Evolutionary conservation across 2,888 invertebrate species (phyloP), one percentile per base, ranked within the genome.

Genomic region (Cryptosula pallasiana): DNA sequence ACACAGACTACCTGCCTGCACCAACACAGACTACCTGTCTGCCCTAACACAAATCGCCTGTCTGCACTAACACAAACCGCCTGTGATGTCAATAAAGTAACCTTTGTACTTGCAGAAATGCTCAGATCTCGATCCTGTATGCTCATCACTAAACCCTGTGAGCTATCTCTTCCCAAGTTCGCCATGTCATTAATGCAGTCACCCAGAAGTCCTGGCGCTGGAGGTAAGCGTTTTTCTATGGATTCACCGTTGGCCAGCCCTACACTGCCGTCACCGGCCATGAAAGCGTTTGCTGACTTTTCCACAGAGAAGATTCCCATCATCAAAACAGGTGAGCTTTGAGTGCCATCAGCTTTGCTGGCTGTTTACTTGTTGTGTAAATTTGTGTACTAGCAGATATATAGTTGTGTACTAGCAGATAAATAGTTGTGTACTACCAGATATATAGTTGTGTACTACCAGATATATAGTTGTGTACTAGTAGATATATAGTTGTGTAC

Each of bases 111-210:
- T 63, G 2, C 27, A 63, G 63, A 63, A 25, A 27, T 32, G 13
- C 63, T 63, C 13, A 63, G n/a, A n/a, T 27, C 20, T 1, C 2
- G 63, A 63, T 5, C 27, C 13, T 63, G 63, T 32, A 63, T 63
- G 63, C 32, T 13, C 32, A 27, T 63, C 13, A 63, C 63, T n/a
- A 25, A 32, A 34, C 63, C 63, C 13, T 63, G 63, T 63, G 63
- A 70, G 27, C 87, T 95, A 79, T 94, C 95, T 29, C 86, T 95
- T 78, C 95, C 95, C 55, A 91, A 92, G 86, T 95, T 95, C 84
- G 95, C 94, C 13, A 36, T 54, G 70, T 9, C 70, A 1, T 25
- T 27, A 16, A 36, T 70, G 27, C 70, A 70, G 25, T 70, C 70
- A n/a, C 70, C 70, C 55, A 36, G 70, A 54, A 70, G 70, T 29